phyloP scores from a whole-genome alignment of 2,888 invertebrate genomes.

The Idaea biselata region DNA sequence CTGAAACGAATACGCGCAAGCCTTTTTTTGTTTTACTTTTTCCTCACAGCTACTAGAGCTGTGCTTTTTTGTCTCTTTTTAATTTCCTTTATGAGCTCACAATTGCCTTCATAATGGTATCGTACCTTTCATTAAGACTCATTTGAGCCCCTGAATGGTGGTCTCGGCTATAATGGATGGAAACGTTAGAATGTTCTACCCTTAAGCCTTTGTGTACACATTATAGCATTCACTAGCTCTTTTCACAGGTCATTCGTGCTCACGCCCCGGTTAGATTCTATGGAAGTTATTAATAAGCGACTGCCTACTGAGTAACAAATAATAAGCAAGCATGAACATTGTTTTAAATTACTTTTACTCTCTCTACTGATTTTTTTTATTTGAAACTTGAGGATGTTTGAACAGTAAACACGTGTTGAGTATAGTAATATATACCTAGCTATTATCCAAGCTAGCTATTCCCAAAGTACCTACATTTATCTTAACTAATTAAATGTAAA shows the following conservation, averaged over 20 bases:
- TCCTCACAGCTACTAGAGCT: conserved; percentile 38
- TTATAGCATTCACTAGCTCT: conserved; percentile 51
- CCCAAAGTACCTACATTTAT: no score
- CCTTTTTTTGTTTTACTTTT: conserved; percentile 43
- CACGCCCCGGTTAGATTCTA: conserved; percentile 46
- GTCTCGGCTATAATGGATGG: conserved; percentile 63
- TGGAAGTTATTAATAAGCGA: conserved; percentile 59
- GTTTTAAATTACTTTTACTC: conserved; percentile 24
- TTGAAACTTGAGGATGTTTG: neutral
- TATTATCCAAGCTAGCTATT: no score
- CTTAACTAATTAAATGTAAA: conserved; percentile 4
- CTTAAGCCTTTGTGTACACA: conserved; percentile 64
- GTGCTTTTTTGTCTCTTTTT: conserved; percentile 64
- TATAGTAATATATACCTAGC: no score
- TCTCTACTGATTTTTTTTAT: neutral
- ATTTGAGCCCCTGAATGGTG: conserved; percentile 68
- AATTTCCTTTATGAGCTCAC: conserved; percentile 74
- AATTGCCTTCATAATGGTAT: conserved; percentile 75
- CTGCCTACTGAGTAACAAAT: conserved; percentile 32
- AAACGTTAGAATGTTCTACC: conserved; percentile 62
- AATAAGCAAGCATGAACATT: conserved; percentile 39
- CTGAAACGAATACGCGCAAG: conserved; percentile 31
- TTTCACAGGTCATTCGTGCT: conserved; percentile 61
- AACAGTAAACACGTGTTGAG: neutral
- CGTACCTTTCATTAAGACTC: conserved; percentile 74